A percentile compares a stretch with the other conserved stretches of the same genome.
Conservation (phyloP, 2,113 vertebrate species). For the Chrysemys picta region DNA sequence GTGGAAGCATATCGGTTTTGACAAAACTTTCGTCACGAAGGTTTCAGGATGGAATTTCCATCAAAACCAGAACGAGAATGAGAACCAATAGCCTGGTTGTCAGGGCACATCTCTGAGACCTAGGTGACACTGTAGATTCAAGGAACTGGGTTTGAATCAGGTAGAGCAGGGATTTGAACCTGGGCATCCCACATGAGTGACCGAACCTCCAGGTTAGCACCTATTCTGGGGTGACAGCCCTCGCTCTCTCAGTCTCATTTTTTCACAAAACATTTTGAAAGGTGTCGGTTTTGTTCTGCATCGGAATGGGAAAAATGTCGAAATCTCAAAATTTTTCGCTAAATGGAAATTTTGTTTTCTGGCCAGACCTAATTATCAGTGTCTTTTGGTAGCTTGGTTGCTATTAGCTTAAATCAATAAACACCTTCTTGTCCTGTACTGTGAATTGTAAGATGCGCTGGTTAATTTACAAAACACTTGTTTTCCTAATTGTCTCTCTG, state of each 20-base stretch:
- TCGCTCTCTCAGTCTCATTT: neutral
- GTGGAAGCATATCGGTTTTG: neutral
- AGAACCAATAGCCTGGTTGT: neutral
- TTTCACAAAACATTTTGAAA: neutral
- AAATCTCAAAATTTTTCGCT: neutral
- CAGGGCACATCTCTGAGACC: neutral
- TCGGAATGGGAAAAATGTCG: neutral
- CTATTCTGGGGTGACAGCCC: neutral
- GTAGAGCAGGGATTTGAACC: neutral
- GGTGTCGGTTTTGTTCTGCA: neutral
- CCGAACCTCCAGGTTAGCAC: neutral
- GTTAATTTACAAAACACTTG: neutral
- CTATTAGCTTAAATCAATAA: neutral
- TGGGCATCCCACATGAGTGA: neutral
- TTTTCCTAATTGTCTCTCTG: slow-evolving; percentile 27
- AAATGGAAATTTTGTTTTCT: neutral
- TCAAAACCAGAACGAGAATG: neutral
- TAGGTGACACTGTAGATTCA: neutral
- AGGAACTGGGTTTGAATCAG: neutral
- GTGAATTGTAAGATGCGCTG: neutral
- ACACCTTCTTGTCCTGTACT: neutral
- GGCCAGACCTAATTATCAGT: neutral
- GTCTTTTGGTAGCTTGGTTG: rapidly evolving
- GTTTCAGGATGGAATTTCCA: neutral
- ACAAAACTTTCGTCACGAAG: neutral